Conservation (phyloP, 2,888 invertebrate species). For the Aplocera efformata region DNA sequence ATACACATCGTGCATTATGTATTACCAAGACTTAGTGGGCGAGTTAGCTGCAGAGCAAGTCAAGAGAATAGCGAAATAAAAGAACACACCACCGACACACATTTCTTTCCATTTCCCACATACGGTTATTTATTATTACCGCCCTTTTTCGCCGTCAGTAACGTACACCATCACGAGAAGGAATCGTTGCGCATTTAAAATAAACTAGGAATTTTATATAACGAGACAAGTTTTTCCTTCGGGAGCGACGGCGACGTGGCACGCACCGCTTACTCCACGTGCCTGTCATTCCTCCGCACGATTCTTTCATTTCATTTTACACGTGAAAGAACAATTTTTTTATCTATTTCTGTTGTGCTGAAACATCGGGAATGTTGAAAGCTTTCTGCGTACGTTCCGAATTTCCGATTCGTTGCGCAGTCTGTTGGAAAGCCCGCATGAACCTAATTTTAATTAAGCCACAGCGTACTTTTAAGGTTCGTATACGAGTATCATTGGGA, state of each 20-base stretch:
- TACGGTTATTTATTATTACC: too few relatives aligned
- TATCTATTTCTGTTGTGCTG: conserved; percentile 9
- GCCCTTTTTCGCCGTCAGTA: not conserved
- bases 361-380: conserved; percentile 1
- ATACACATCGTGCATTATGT: conserved; percentile 11
- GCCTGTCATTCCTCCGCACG: conserved; percentile 12
- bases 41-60: too few relatives aligned
- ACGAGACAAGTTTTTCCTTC: conserved; percentile 7
- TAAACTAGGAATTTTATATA: conserved; percentile 8
- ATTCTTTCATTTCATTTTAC: conserved; percentile 14
- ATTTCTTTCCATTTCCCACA: too few relatives aligned
- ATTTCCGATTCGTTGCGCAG: not conserved
- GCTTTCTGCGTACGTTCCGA: not conserved
- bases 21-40: too few relatives aligned
- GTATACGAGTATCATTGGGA: conserved; percentile 3
- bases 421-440: conserved; percentile 11
- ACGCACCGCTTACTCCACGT: conserved; percentile 12
- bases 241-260: conserved; percentile 6
- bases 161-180: not conserved
- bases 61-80: too few relatives aligned
- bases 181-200: not conserved
- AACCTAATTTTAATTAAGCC: conserved; percentile 16
- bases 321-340: conserved; percentile 9
- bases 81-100: too few relatives aligned
- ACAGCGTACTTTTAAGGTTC: conserved; percentile 5